These are phyloP conservation scores for Otis tarda DNA, from an alignment of 2,113 vertebrate genomes.

Conservation along the genomic window DNA sequence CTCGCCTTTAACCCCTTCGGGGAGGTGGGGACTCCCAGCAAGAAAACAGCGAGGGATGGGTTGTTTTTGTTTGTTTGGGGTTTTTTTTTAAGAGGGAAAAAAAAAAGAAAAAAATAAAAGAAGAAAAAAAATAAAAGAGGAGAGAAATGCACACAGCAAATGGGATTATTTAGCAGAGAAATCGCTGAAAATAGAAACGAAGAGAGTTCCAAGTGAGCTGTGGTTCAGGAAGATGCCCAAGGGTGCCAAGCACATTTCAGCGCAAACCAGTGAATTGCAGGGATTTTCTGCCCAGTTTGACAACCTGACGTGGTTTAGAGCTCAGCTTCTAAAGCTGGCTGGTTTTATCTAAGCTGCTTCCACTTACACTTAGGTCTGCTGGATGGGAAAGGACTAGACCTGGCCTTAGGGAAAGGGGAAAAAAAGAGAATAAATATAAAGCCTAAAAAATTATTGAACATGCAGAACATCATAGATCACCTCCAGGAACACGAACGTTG, in stretches of 20 bases:
- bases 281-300: rapidly evolving
- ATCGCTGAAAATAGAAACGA: rapidly evolving
- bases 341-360: not conserved
- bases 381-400: not conserved
- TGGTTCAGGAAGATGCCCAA: rapidly evolving
- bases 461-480: not conserved
- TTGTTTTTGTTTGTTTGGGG: too few relatives aligned
- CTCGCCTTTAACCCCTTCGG: conserved; percentile 69
- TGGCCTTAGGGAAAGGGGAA: too few relatives aligned
- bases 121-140: too few relatives aligned
- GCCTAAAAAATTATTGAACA: not conserved
- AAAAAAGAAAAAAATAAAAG: not conserved
- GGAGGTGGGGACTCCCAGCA: not conserved
- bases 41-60: too few relatives aligned
- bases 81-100: too few relatives aligned
- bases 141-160: not conserved
- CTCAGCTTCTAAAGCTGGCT: not conserved
- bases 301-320: not conserved
- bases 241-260: rapidly evolving
- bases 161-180: not conserved
- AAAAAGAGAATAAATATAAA: not conserved
- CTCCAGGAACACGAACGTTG: not conserved
- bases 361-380: too few relatives aligned
- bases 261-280: too few relatives aligned
- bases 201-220: rapidly evolving